Conservation (phyloP, 2,888 invertebrate genomes). For the Zygothrica quintamaculata region DNA sequence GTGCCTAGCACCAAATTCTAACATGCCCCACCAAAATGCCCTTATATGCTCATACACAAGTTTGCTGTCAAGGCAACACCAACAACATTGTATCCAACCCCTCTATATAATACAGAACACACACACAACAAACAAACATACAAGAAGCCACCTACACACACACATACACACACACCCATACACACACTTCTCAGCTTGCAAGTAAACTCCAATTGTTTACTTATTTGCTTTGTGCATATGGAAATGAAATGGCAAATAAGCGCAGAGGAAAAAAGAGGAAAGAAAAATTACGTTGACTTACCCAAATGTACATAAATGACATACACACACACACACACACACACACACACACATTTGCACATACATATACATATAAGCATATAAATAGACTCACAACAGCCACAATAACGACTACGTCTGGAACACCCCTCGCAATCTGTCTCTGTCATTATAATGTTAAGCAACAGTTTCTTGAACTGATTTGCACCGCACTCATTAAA, state of each 20-base stretch:
- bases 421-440: slow-evolving; percentile 6
- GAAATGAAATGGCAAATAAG: slow-evolving; percentile 76
- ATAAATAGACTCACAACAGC: slow-evolving; percentile 9
- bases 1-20: slow-evolving; percentile 12
- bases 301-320: slow-evolving; percentile 50
- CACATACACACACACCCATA: slow-evolving; percentile 14
- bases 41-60: slow-evolving; percentile 2
- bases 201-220: slow-evolving; percentile 68
- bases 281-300: slow-evolving; percentile 75
- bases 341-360: slow-evolving; percentile 13
- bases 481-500: neutral
- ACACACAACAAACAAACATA: slow-evolving; percentile 13
- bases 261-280: slow-evolving; percentile 56
- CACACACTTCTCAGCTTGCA: slow-evolving; percentile 30
- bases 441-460: slow-evolving; percentile 26
- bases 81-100: slow-evolving; percentile 34
- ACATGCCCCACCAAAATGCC: neutral
- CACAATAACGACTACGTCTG: slow-evolving; percentile 10
- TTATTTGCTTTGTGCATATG: slow-evolving; percentile 76
- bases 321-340: slow-evolving; percentile 10
- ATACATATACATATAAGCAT: slow-evolving; percentile 19
- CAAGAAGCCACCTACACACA: slow-evolving; percentile 19
- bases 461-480: slow-evolving; percentile 34
- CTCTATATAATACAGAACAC: neutral
- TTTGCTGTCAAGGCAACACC: slow-evolving; percentile 58